A percentile compares a stretch with the other conserved stretches of the same genome.
phyloP scores from a whole-genome alignment of 1,140 invertebrate species.

The Eufriesea mexicana region DNA sequence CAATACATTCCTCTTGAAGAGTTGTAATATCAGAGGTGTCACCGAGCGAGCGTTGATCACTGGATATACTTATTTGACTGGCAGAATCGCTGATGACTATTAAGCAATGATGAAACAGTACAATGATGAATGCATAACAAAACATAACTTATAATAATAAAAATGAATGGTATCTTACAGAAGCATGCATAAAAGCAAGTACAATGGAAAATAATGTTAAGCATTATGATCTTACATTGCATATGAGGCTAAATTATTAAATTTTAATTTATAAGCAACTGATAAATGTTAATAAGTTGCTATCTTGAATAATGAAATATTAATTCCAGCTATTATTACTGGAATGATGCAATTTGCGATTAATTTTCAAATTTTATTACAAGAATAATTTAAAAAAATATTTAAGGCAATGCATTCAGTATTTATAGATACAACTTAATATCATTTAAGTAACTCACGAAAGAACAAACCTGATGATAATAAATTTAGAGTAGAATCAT shows the following conservation, averaged over 20 bases:
- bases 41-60: conserved; percentile 80
- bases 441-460: not conserved
- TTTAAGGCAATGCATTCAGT: conserved; percentile 54
- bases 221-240: conserved; percentile 57
- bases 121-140: conserved; percentile 76
- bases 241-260: conserved; percentile 39
- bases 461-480: conserved; percentile 86
- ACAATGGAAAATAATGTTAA: conserved; percentile 78
- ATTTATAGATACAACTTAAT: conserved; percentile 42
- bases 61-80: conserved; percentile 83
- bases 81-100: conserved; percentile 81
- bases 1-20: conserved; percentile 80
- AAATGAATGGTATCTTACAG: conserved; percentile 70
- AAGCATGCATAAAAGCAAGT: conserved; percentile 79
- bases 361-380: conserved; percentile 38
- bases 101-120: conserved; percentile 79
- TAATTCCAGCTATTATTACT: conserved; percentile 27
- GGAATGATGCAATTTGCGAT: conserved; percentile 25
- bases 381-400: conserved; percentile 34
- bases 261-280: conserved; percentile 42
- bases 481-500: conserved; percentile 86
- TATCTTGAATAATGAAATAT: conserved; percentile 36
- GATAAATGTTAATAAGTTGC: conserved; percentile 47
- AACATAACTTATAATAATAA: conserved; percentile 77
- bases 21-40: conserved; percentile 80